Evolutionary conservation across 2,797 vertebrate species (phyloP), one percentile per base, ranked within the genome.

Genomic region (Ataeniobius toweri): DNA sequence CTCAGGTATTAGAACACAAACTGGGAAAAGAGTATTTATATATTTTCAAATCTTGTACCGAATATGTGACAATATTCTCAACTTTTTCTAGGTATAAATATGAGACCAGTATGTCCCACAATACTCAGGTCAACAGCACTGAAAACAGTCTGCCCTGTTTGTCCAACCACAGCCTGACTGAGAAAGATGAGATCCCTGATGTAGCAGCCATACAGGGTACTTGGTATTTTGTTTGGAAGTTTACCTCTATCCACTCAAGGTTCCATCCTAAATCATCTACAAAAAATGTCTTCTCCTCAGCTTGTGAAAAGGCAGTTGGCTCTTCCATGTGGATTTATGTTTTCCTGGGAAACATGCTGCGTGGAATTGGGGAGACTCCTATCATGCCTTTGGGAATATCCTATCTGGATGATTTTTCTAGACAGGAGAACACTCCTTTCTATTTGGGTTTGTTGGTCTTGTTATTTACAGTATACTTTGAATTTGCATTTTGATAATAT

Each of bases 321-420:
- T 96, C 96, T 0, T 85, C 91, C 24, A 76, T 96, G 93, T 97
- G 96, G 96, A 89, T 96, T 51, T 95, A 93, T 6, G 95, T 96
- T 16, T 93, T 96, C 48, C 51, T 96, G 59, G 96, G 96, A 68
- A 96, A 96, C 85, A 94, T 96, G 92, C 85, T 97, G 44, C 94
- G 96, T 58, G 96, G 96, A 18, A 95, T 96, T 16, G 96, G 96
- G 56, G 96, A 97, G 76, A 95, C 96, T n/a, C 96, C 96, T 6
- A 90, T 96, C 82, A 94, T 95, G 92, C 96, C 96, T 16, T 83
- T 97, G 74, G 96, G 96, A 6, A 74, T 97, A 18, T 96, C 96
- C 72, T 97, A 96, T 84, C 79, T 97, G 78, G 96, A 97, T 78
- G 96, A 96, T 86, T 96, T 95, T 76, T 93, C 95, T 61, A 93